Evolutionary conservation across 2,797 vertebrate genomes (phyloP), one percentile per base, ranked within the genome.

Genomic region (Hippocampus kuda): DNA sequence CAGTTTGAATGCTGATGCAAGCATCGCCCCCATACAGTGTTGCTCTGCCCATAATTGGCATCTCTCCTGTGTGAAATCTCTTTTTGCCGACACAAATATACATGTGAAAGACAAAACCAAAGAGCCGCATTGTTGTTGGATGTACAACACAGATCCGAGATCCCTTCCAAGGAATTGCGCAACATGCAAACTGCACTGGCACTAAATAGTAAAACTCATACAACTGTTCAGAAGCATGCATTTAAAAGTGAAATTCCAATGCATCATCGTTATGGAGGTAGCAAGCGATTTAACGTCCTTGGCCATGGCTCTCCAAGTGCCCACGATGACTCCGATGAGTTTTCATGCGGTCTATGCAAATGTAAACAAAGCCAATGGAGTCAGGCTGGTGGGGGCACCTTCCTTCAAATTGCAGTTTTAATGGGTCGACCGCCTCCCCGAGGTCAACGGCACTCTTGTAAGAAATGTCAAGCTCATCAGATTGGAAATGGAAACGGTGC

Each of bases 381-480:
- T 65, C 26, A 16, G 44, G 63, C 42, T 65, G 63, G 18, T 65
- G 63, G 63, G 63, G 63, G 63, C 63, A 65, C 24, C 63, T 46
- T 48, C 13, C 63, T 65, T 48, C 63, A 46, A 65, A 65, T 65
- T 65, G 63, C 63, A 65, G n/a, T 65, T 65, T 65, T 65, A 62
- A 48, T 65, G 63, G 63, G 42, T 48, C 27, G 42, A 65, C 24
- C 26, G 44, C 63, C 63, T 65, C 63, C 44, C 63, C 8, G 2
- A 65, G 62, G 63, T 48, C 63, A 65, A 24, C n/a, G 26, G 51
- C n/a, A 4, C 51, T 56, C 51, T 49, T 67, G 24, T 30, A 27
- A 67, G 65, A 53, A 67, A 67, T 53, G 27, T 67, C 63, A 49
- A 44, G 66, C 67, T 70, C 53, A 71, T 80, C 64, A 68, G 60